Percentiles rank a stretch among this genome's conserved stretches.
Evolutionary conservation across 2,113 vertebrate species (phyloP).

Genomic region (Pandion haliaetus): DNA sequence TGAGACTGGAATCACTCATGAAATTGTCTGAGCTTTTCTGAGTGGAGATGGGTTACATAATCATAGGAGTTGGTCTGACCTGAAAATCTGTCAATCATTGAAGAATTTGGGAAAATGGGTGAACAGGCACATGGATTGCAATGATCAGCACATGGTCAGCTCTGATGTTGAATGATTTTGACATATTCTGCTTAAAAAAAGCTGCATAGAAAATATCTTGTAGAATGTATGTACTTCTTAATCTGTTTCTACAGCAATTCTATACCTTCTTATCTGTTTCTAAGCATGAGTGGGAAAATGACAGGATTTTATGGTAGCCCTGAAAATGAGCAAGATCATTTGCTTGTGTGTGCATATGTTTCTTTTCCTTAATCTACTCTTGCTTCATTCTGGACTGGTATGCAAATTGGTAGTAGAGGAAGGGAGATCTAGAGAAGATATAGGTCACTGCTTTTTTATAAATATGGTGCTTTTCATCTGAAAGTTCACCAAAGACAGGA

Average conservation of each 20-base stretch:
- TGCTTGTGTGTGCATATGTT: background rate
- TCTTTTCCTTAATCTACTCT: background rate
- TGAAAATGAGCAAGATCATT: background rate
- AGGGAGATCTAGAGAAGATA: background rate
- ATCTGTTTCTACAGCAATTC: background rate
- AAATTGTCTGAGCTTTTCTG: background rate
- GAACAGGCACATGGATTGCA: background rate
- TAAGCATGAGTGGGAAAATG: background rate
- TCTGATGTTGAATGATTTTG: background rate
- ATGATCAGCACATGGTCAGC: background rate
- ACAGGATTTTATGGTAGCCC: background rate
- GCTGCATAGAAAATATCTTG: background rate
- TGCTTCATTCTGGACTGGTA: background rate
- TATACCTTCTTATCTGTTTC: background rate
- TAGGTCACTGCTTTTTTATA: background rate
- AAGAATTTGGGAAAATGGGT: background rate
- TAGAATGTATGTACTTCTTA: background rate
- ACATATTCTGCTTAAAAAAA: background rate
- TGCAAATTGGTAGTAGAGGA: background rate
- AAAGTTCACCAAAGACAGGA: background rate
- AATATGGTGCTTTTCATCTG: background rate
- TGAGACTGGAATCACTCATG: background rate
- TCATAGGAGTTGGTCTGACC: background rate
- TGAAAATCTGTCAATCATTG: background rate
- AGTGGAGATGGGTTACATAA: background rate